Conservation (phyloP, 2,113 vertebrate species). For the Scolopax mira region DNA sequence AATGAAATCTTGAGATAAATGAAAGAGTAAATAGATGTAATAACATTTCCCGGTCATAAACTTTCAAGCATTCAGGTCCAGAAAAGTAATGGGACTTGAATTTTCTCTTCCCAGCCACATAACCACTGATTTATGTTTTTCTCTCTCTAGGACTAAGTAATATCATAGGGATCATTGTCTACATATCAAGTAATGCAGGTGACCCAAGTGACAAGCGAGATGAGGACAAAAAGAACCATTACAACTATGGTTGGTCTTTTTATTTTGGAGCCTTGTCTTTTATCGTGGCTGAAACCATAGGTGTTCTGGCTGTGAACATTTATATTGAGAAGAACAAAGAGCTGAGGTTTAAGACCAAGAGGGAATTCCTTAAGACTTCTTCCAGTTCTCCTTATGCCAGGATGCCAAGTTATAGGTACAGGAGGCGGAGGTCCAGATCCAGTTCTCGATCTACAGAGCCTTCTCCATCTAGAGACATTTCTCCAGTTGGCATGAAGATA, state of each 20-base stretch:
- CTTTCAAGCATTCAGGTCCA: background rate
- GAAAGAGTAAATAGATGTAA: background rate
- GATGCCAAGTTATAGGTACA: constrained; percentile 94
- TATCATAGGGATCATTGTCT: constrained; percentile 98
- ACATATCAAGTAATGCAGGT: constrained; percentile 97
- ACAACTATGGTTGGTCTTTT: constrained; percentile 98
- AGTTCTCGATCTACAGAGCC: constrained; percentile 92
- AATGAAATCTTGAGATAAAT: background rate
- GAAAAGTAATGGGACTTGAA: background rate
- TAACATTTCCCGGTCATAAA: background rate
- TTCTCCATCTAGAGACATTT: constrained; percentile 88
- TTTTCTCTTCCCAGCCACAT: background rate
- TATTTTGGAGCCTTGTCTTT: constrained; percentile 98
- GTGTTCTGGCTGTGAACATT: constrained; percentile 96
- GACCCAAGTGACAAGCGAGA: constrained; percentile 94
- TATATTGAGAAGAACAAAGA: constrained; percentile 98
- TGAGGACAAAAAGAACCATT: constrained; percentile 95
- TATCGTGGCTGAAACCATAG: constrained; percentile 94
- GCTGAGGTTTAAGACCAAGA: constrained; percentile 85
- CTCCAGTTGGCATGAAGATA: constrained; percentile 86
- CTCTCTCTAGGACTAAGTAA: constrained; percentile 89
- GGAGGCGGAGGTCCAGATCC: constrained; percentile 86
- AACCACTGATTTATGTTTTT: background rate
- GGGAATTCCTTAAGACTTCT: constrained; percentile 90
- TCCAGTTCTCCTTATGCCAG: constrained; percentile 94